These are phyloP conservation scores for Bimastos eiseni DNA, from an alignment of 2,888 invertebrate genomes.

Conservation along the genomic window DNA sequence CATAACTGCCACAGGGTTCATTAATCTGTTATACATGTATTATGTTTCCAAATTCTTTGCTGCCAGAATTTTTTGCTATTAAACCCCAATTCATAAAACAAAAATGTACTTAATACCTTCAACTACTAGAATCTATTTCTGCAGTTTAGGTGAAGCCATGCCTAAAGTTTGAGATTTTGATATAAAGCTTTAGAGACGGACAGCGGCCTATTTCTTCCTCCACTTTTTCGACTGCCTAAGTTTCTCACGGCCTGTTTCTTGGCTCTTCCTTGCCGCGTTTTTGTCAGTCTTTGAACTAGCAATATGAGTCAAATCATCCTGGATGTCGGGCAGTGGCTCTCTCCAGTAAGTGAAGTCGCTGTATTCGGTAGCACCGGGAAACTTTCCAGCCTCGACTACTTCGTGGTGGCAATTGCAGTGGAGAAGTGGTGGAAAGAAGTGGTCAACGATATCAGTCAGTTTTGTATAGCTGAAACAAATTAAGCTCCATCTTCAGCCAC, in stretches of 20 bases:
- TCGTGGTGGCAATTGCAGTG: constrained; percentile 32
- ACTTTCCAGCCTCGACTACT: constrained; percentile 51
- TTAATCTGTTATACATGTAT: neutral
- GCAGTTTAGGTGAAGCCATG: constrained; percentile 1
- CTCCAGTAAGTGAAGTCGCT: constrained; percentile 92
- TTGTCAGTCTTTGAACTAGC: neutral
- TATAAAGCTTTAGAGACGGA: neutral
- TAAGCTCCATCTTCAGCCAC: neutral
- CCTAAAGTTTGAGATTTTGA: neutral
- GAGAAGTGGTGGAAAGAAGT: constrained; percentile 79
- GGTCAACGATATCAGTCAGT: constrained; percentile 91
- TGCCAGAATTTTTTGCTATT: neutral
- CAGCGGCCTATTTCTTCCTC: neutral
- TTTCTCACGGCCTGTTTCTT: neutral
- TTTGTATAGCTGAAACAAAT: constrained; percentile 78
- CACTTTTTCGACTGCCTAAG: constrained; percentile 1
- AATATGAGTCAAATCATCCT: constrained; percentile 30
- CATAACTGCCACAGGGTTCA: neutral
- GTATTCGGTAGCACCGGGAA: constrained; percentile 68
- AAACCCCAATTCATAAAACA: neutral
- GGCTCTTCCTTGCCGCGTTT: neutral
- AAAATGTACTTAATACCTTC: neutral
- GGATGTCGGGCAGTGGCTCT: constrained; percentile 74
- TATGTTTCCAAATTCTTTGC: neutral
- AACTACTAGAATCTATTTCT: neutral